Conservation (phyloP, 2,888 invertebrate genomes). For the Tipula lateralis region DNA sequence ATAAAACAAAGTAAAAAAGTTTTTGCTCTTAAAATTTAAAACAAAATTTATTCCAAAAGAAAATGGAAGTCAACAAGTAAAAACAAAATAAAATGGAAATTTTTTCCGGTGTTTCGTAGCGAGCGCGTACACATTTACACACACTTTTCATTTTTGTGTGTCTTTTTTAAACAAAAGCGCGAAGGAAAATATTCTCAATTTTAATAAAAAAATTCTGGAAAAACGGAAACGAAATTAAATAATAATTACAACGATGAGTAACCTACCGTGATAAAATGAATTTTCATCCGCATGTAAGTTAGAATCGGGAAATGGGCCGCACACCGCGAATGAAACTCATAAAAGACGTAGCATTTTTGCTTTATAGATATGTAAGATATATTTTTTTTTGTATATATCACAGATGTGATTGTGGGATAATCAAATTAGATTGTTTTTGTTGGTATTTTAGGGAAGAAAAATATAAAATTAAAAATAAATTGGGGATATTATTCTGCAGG, state of each 20-base stretch:
- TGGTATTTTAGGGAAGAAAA: neutral
- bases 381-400: neutral
- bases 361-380: neutral
- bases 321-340: neutral
- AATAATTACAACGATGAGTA: slow-evolving; percentile 5
- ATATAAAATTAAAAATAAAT: neutral
- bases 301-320: neutral
- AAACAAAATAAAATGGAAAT: neutral
- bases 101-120: neutral
- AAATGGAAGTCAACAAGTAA: neutral
- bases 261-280: slow-evolving; percentile 1
- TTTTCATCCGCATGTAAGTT: neutral
- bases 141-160: neutral
- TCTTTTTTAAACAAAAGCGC: neutral
- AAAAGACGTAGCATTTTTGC: neutral
- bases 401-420: slow-evolving; percentile 1
- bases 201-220: neutral
- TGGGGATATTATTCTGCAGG: neutral
- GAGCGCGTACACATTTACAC: too few species aligned
- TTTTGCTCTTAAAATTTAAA: neutral
- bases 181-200: neutral
- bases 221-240: neutral
- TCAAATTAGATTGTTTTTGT: neutral
- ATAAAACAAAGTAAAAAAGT: neutral
- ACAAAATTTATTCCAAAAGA: neutral